Base-by-base conservation (phyloP, 1,140 invertebrate genomes). In the Conus ventricosus region DNA sequence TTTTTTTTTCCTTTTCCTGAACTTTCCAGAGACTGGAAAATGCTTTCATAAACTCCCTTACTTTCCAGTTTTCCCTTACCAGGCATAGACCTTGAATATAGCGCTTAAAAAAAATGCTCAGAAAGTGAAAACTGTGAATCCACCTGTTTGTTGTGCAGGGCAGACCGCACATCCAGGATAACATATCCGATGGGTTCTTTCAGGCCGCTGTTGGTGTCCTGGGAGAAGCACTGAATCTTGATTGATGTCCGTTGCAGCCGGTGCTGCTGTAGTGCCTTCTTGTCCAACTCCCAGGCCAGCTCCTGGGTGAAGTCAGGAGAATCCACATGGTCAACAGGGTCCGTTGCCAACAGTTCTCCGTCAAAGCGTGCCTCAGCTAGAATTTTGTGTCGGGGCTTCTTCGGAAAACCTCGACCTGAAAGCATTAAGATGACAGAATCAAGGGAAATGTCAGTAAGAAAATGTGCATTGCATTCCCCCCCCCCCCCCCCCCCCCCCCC, bases 201-300 rank as follows among this genome's bases (percentile, higher is more conserved):
- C 81, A 93, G 89, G 15, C 92, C 92, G 27, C 89, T 93, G 39
- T 91, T 88, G n/a, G 89, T 90, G 90, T 95, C 94, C 60, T 92
- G 89, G 57, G 94, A 94, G 94, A 95, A 96, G 90, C 94, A 95
- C 86, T 95, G 95, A 15, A 96, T 94, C 91, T 96, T 96, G 27
- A 96, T 95, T 78, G 95, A 94, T 10, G 94, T 94, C 53, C 95
- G 92, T 89, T 96, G 95, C 27, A 96, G 91, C 76, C 95, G 89
- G 91, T 96, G 95, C 87, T 95, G 94, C 84, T 96, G 95, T 15
- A 96, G 90, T 57, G 93, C 92, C 90, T 96, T 96, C 85, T 94
- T 95, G 89, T 96, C 95, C 25, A 96, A 88, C 89, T 96, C 95
- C 95, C 96, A 96, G 27, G 95, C 96, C 57, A 96, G 89, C 90